phyloP scores from a whole-genome alignment of 2,888 invertebrate species.

The Petrolisthes cinctipes region DNA sequence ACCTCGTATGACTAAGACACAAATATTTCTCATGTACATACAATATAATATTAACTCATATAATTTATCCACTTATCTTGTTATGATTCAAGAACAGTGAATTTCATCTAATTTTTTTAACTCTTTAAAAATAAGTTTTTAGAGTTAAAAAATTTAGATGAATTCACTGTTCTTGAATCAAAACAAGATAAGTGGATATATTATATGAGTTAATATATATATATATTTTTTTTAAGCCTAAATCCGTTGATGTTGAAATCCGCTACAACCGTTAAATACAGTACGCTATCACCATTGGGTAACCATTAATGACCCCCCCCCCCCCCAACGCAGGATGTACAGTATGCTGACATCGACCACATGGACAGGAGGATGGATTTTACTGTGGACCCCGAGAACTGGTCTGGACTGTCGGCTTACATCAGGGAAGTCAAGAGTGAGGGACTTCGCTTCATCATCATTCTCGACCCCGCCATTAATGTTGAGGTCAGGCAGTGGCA shows the following conservation, averaged over 20 bases:
- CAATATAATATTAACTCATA: neutral
- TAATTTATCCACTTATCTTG: too few relatives aligned
- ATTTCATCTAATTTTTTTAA: too few relatives aligned
- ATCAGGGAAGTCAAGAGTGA: slow-evolving; percentile 66
- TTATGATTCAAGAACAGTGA: too few relatives aligned
- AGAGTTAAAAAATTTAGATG: too few relatives aligned
- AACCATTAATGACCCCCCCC: neutral
- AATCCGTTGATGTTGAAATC: too few relatives aligned
- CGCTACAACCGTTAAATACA: neutral
- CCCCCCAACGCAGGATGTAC: slow-evolving; percentile 74
- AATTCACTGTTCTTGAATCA: too few relatives aligned
- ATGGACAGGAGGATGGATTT: slow-evolving; percentile 70
- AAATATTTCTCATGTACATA: neutral
- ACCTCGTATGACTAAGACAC: neutral
- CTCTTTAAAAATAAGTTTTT: too few relatives aligned
- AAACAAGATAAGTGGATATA: too few relatives aligned
- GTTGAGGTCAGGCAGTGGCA: slow-evolving; percentile 40
- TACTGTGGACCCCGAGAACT: slow-evolving; percentile 67
- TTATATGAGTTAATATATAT: too few relatives aligned
- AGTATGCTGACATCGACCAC: slow-evolving; percentile 70
- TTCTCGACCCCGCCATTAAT: slow-evolving; percentile 66
- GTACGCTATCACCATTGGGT: neutral
- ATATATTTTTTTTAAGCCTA: too few relatives aligned
- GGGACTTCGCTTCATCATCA: slow-evolving; percentile 64
- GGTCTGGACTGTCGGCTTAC: slow-evolving; percentile 66